These are phyloP conservation scores for Symphodus melops DNA, from an alignment of 2,113 vertebrate species.

Conservation along the genomic window DNA sequence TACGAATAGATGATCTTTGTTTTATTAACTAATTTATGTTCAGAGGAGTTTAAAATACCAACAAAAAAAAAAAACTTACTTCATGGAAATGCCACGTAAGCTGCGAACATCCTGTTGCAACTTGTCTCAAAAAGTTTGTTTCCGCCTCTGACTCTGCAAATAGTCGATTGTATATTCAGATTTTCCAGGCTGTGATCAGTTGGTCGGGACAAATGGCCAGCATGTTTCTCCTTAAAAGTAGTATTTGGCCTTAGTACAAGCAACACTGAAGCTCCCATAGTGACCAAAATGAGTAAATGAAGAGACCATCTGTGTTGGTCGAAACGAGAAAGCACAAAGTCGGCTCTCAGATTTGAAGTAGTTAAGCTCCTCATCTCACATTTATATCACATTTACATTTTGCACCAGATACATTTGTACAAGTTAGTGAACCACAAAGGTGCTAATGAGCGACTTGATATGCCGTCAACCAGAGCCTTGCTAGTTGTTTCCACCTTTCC, in stretches of 20 bases:
- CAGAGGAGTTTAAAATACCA: background rate
- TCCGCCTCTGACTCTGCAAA: background rate
- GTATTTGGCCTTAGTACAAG: background rate
- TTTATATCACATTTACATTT: background rate
- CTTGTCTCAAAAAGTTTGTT: no score
- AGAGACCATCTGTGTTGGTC: no score
- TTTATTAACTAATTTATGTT: background rate
- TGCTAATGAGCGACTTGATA: background rate
- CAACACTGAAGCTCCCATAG: no score
- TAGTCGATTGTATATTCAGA: background rate
- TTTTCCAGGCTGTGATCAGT: background rate
- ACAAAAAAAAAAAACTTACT: no score
- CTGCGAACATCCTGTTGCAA: no score
- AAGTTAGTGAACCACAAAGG: no score
- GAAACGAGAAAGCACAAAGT: no score
- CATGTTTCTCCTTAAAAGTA: background rate
- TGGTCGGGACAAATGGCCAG: background rate
- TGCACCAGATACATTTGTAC: background rate
- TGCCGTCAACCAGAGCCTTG: background rate
- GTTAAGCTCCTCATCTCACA: no score
- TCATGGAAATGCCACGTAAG: no score
- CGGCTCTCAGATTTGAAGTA: no score
- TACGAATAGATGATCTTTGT: conserved; percentile 17
- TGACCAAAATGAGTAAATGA: no score
- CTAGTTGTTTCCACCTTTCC: background rate